Evolutionary conservation across 2,113 vertebrate species (phyloP).

Genomic region (Vombatus ursinus): DNA sequence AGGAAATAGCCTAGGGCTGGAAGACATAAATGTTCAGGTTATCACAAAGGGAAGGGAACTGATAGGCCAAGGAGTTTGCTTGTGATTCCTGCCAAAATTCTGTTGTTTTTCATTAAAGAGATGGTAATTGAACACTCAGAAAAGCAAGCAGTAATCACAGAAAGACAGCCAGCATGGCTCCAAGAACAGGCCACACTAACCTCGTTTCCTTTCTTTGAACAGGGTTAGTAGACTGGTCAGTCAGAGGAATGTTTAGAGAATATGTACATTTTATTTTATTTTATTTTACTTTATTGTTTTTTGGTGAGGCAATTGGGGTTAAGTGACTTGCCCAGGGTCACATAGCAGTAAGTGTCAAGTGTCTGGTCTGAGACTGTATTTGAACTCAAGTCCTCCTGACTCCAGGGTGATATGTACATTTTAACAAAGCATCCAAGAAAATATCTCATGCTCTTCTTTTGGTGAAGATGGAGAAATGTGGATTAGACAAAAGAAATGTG

Average conservation of each 20-base stretch:
- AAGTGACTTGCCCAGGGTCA: no score
- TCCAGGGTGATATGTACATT: no score
- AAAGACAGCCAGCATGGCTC: not conserved
- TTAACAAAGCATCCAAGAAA: not conserved
- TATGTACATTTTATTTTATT: no score
- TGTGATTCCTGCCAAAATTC: not conserved
- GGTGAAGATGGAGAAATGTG: not conserved
- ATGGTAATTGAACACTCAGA: not conserved
- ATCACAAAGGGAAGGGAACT: not conserved
- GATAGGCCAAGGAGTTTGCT: not conserved
- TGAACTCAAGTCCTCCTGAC: no score
- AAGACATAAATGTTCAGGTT: no score
- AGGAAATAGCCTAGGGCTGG: no score
- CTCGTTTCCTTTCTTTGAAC: not conserved
- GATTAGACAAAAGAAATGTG: not conserved
- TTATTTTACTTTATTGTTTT: no score
- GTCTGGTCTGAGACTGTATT: no score
- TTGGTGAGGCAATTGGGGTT: no score
- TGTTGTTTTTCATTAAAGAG: not conserved
- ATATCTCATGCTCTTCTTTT: not conserved
- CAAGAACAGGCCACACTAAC: not conserved
- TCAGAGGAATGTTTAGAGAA: not conserved
- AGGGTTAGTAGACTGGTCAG: not conserved
- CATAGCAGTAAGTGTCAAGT: no score
- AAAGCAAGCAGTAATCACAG: not conserved